Conservation (phyloP, 2,797 vertebrate genomes). For the Chrosomus eos region DNA sequence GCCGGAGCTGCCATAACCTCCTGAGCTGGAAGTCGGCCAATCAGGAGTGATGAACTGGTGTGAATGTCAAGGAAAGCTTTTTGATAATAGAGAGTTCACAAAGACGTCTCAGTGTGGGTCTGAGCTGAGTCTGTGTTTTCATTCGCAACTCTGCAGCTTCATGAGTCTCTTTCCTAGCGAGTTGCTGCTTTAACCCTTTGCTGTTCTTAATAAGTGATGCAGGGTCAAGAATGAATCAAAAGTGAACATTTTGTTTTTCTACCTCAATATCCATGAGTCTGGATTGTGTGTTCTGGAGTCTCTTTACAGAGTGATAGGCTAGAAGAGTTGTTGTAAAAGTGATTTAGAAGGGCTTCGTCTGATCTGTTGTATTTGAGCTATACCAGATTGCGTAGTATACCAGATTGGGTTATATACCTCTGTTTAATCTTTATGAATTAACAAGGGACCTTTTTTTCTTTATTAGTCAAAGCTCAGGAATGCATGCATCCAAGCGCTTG, state of each 20-base stretch:
- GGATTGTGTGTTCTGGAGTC: background rate
- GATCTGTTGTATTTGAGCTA: constrained; percentile 34
- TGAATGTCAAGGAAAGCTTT: constrained; percentile 48
- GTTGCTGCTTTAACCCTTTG: background rate
- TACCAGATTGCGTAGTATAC: background rate
- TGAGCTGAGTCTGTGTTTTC: background rate
- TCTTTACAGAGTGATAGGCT: background rate
- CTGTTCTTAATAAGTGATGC: background rate
- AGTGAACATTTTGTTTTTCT: background rate
- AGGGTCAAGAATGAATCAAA: background rate
- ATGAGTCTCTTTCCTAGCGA: background rate
- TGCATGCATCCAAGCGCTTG: background rate
- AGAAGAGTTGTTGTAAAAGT: constrained; percentile 31
- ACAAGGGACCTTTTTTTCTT: background rate
- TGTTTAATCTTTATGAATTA: background rate
- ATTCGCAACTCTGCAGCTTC: background rate
- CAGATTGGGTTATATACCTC: background rate
- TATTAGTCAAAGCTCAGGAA: too few species aligned
- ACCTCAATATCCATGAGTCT: background rate
- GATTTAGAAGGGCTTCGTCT: constrained; percentile 28
- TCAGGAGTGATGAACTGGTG: constrained; percentile 38
- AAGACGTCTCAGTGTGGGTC: background rate
- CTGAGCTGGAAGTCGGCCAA: constrained; percentile 46
- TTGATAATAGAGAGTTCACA: constrained; percentile 31
- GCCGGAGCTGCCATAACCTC: constrained; percentile 20